Evolutionary conservation across 2,888 invertebrate genomes (phyloP).

Genomic region (Psococerastis gibbosa): DNA sequence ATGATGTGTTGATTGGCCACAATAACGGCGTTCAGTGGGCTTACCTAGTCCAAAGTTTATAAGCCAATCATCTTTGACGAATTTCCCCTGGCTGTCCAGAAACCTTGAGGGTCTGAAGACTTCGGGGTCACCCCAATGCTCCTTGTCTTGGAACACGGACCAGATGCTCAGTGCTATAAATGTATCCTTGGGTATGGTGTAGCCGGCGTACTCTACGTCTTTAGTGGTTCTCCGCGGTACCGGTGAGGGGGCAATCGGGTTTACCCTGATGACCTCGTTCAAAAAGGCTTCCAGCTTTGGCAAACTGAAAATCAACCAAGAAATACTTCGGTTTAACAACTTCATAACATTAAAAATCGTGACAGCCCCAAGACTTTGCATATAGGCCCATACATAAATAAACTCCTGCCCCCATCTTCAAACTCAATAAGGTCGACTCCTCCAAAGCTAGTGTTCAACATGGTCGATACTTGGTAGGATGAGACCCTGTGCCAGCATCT

Average conservation of each 20-base stretch:
- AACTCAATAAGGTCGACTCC: too few species aligned
- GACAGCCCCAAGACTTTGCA: too few species aligned
- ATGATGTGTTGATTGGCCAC: too few species aligned
- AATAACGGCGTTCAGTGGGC: too few species aligned
- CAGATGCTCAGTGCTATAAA: conserved; percentile 15
- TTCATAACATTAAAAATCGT: too few species aligned
- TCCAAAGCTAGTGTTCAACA: too few species aligned
- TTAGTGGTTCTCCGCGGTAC: conserved; percentile 13
- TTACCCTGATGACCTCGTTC: conserved; percentile 15
- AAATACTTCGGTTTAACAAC: too few species aligned
- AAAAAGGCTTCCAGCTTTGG: conserved; percentile 16
- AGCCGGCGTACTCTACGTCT: conserved; percentile 14
- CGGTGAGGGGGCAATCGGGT: conserved; percentile 15
- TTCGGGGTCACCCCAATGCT: conserved; percentile 19
- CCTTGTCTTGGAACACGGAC: conserved; percentile 15
- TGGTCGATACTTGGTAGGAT: not conserved
- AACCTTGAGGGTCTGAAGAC: conserved; percentile 18
- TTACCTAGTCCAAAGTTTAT: conserved; percentile 17
- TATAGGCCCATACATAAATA: too few species aligned
- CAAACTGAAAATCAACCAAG: conserved; percentile 13
- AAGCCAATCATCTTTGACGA: conserved; percentile 16
- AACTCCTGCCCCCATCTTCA: too few species aligned
- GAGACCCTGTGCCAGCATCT: not conserved
- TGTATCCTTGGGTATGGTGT: conserved; percentile 16
- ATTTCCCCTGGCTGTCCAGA: conserved; percentile 15